phyloP scores from a whole-genome alignment of 1,140 invertebrate genomes.

The Probaryconus sp. region DNA sequence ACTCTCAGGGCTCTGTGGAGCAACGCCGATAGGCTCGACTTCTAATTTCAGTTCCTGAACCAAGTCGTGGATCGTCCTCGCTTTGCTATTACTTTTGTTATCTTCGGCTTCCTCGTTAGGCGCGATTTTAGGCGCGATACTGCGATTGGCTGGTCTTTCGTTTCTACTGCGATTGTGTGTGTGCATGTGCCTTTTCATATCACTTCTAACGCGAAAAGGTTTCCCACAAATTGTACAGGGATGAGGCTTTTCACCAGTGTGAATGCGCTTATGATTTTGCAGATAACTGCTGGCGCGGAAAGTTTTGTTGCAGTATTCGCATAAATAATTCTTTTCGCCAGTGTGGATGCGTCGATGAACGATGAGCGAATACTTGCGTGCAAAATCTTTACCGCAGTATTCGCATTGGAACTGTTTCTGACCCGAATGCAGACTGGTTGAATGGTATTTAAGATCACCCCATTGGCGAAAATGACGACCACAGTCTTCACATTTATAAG shows the following conservation, averaged over 20 bases:
- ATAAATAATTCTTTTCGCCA: constrained; percentile 92
- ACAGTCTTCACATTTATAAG: constrained; percentile 88
- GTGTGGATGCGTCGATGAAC: constrained; percentile 94
- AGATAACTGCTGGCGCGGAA: constrained; percentile 92
- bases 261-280: constrained; percentile 92
- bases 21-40: constrained; percentile 67
- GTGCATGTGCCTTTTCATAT: constrained; percentile 92
- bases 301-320: constrained; percentile 89
- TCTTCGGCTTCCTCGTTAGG: constrained; percentile 52
- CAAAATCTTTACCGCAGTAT: constrained; percentile 94
- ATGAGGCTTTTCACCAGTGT: constrained; percentile 92
- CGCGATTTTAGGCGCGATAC: constrained; percentile 35
- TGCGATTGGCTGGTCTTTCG: constrained; percentile 61
- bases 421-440: constrained; percentile 89
- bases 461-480: constrained; percentile 89
- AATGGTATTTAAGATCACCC: constrained; percentile 94
- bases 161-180: constrained; percentile 82
- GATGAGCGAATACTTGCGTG: constrained; percentile 95
- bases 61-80: constrained; percentile 71
- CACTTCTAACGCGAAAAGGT: constrained; percentile 90
- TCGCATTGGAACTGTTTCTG: constrained; percentile 92
- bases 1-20: constrained; percentile 69
- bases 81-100: constrained; percentile 31
- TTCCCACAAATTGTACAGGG: constrained; percentile 88
- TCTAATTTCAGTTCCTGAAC: constrained; percentile 74